Conservation (phyloP, 2,113 vertebrate species). For the Nerophis ophidion region DNA sequence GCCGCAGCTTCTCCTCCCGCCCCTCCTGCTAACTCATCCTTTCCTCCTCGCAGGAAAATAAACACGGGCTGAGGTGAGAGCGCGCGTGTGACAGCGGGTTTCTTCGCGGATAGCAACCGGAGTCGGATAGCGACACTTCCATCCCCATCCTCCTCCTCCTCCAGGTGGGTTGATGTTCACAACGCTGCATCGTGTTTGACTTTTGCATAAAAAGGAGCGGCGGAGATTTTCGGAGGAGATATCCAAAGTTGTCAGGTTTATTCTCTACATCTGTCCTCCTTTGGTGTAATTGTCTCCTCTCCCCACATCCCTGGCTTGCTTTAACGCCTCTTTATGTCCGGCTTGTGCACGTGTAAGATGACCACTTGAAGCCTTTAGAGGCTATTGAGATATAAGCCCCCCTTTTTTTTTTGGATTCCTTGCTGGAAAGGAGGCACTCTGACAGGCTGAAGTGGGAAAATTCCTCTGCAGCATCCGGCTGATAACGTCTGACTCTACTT, state of each 20-base stretch:
- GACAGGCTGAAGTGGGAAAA: conserved; percentile 14
- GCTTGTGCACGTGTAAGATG: conserved; percentile 1
- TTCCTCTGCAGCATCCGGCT: conserved; percentile 21
- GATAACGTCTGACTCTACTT: neutral
- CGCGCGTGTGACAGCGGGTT: conserved; percentile 18
- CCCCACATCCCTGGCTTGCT: neutral
- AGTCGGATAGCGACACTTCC: conserved; percentile 8
- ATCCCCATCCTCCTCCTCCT: too few species aligned
- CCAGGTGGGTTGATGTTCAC: conserved; percentile 45
- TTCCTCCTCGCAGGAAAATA: conserved; percentile 60
- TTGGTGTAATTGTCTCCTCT: conserved; percentile 7
- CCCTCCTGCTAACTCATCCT: neutral
- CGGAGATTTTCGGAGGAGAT: neutral
- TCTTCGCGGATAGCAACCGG: conserved; percentile 26
- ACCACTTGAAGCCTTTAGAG: neutral
- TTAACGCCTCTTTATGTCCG: neutral
- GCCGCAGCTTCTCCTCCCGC: conserved; percentile 6
- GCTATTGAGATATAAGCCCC: neutral
- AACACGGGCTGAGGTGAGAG: conserved; percentile 40
- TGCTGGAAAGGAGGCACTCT: neutral
- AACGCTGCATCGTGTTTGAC: conserved; percentile 6
- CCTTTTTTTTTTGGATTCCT: too few species aligned
- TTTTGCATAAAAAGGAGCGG: neutral
- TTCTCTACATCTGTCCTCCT: neutral
- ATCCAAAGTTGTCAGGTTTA: conserved; percentile 30